A percentile compares a stretch with the other conserved stretches of the same genome.
phyloP scores from a whole-genome alignment of 1,140 invertebrate genomes.

The Trinorchestia longiramus region DNA sequence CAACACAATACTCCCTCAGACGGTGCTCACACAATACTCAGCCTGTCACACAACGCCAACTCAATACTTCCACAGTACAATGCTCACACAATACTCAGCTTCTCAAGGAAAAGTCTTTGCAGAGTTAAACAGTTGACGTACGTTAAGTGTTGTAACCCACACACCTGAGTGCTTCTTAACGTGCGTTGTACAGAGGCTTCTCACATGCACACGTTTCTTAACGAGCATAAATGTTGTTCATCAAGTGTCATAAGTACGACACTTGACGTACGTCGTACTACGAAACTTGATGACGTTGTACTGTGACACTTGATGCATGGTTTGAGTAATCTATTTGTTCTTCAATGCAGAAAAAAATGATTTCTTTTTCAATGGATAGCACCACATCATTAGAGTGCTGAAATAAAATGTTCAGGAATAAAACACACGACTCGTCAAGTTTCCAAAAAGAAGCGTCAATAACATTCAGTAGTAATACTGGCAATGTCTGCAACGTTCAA shows the following conservation, averaged over 20 bases:
- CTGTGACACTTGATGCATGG: too few species aligned
- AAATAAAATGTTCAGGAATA: too few species aligned
- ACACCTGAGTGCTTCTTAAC: background rate
- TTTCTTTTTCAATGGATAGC: too few species aligned
- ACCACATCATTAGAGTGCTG: too few species aligned
- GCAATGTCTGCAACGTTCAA: too few species aligned
- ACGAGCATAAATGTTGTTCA: too few species aligned
- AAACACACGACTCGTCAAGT: too few species aligned
- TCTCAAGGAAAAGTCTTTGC: background rate
- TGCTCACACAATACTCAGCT: background rate
- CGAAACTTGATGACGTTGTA: too few species aligned
- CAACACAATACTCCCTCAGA: background rate
- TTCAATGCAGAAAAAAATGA: too few species aligned
- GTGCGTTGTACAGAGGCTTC: background rate
- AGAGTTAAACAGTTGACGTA: background rate
- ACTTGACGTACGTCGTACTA: background rate
- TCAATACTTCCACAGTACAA: background rate
- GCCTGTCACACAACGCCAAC: background rate
- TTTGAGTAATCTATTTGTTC: too few species aligned
- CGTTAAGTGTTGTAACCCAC: background rate
- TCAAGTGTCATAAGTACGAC: background rate
- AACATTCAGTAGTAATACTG: too few species aligned
- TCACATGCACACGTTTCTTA: background rate
- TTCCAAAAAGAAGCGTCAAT: too few species aligned
- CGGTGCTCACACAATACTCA: background rate